Conservation (phyloP, 2,888 invertebrate species). For the Cordilura impudica region DNA sequence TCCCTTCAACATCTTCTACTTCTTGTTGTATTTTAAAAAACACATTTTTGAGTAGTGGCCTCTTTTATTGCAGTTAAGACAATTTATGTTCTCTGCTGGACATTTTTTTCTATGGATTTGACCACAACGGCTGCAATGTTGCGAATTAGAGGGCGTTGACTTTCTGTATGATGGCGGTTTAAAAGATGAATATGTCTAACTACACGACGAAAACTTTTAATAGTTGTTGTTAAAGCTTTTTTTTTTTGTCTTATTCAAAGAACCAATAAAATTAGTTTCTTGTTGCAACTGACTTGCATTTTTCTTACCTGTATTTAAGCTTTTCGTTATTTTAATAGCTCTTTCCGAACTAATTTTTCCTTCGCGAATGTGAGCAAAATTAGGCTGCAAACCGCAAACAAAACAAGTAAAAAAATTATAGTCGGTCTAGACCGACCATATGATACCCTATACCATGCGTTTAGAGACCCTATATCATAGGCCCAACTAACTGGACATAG, state of each 20-base stretch:
- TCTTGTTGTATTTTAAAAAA: neutral
- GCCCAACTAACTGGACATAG: too few relatives aligned
- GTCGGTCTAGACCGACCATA: too few relatives aligned
- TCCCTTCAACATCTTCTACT: neutral
- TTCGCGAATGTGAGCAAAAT: neutral
- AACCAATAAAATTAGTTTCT: constrained; percentile 8
- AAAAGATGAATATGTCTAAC: neutral
- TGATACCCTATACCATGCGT: too few relatives aligned
- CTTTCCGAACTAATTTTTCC: neutral
- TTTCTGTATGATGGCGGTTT: neutral
- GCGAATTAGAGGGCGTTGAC: neutral
- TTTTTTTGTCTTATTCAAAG: neutral
- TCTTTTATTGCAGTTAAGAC: neutral
- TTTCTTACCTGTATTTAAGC: neutral
- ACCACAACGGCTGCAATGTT: neutral
- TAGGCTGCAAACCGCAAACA: neutral
- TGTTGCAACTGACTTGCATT: constrained; percentile 1
- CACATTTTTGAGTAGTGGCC: too few relatives aligned
- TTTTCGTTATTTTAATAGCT: neutral
- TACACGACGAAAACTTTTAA: neutral
- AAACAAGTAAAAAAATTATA: too few relatives aligned
- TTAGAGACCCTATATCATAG: too few relatives aligned
- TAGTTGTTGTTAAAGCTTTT: neutral
- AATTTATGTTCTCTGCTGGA: neutral
- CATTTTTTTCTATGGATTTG: neutral